These are phyloP conservation scores for Euwallacea fornicatus DNA, from an alignment of 1,140 invertebrate genomes.

Conservation along the genomic window DNA sequence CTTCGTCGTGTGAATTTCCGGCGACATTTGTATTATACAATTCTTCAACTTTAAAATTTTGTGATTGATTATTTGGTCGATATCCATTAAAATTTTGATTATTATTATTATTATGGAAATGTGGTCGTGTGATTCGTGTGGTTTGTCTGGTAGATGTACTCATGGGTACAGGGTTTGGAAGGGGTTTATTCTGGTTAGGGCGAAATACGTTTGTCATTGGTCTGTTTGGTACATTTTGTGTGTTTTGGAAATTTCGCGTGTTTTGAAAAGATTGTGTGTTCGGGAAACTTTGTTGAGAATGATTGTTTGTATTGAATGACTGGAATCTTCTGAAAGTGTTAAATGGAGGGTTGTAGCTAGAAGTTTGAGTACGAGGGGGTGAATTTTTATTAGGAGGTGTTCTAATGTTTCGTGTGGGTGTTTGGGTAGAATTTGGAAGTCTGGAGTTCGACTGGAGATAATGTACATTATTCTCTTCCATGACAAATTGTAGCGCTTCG, in stretches of 20 bases:
- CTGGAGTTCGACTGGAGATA: no score
- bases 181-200: slow-evolving; percentile 8
- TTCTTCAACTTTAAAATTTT: slow-evolving; percentile 12
- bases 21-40: slow-evolving; percentile 3
- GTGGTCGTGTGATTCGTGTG: neutral
- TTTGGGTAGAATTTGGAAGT: no score
- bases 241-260: neutral
- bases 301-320: neutral
- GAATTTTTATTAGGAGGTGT: no score
- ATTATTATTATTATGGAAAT: neutral
- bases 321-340: neutral
- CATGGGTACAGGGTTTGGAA: neutral
- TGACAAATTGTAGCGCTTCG: slow-evolving; percentile 21
- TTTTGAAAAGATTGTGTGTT: neutral
- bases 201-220: slow-evolving; percentile 14
- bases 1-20: neutral
- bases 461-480: no score
- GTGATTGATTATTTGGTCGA: neutral
- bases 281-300: neutral
- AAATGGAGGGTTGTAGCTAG: neutral
- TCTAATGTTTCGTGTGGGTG: no score
- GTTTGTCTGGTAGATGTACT: neutral
- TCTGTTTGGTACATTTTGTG: neutral
- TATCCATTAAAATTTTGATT: neutral
- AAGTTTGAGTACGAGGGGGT: no score